Evolutionary conservation across 2,888 invertebrate species (phyloP).

Genomic region (Sarcophaga rosellei): DNA sequence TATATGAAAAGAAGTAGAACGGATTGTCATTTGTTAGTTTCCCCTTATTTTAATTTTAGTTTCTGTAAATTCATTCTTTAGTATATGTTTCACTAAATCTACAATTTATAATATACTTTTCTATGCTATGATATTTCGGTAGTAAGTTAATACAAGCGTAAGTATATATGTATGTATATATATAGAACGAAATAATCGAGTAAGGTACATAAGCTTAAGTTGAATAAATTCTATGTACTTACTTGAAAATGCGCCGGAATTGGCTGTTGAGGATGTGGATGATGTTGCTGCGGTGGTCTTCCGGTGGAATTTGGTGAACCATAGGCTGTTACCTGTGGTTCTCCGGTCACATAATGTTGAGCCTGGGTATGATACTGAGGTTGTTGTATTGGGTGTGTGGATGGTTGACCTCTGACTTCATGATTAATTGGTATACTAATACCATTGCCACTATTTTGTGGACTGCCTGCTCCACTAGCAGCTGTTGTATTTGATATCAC

Average conservation of each 20-base stretch:
- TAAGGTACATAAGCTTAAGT: too few species aligned
- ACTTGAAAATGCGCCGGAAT: constrained; percentile 72
- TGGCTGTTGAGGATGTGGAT: constrained; percentile 69
- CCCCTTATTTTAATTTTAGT: too few species aligned
- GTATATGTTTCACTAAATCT: too few species aligned
- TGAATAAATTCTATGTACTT: constrained; percentile 30
- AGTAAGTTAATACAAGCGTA: too few species aligned
- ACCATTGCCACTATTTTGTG: constrained; percentile 69
- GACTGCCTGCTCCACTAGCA: constrained; percentile 64
- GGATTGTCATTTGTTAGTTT: too few species aligned
- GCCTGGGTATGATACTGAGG: constrained; percentile 62
- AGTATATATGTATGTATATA: constrained; percentile 13
- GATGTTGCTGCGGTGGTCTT: constrained; percentile 61
- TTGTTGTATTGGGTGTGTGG: constrained; percentile 65
- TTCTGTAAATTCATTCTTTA: too few species aligned
- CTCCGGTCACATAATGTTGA: constrained; percentile 52
- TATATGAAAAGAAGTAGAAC: too few species aligned
- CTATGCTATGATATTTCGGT: too few species aligned
- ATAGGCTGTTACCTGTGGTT: constrained; percentile 58
- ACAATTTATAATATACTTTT: too few species aligned
- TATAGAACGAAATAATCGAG: not conserved
- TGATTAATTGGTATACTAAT: constrained; percentile 76
- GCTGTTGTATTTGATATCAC: constrained; percentile 75
- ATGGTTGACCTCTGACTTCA: constrained; percentile 70
- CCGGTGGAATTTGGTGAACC: constrained; percentile 70